Evolutionary conservation across 2,888 invertebrate species (phyloP), one percentile per base, ranked within the genome.

Genomic region (Amblyteles armatorius): DNA sequence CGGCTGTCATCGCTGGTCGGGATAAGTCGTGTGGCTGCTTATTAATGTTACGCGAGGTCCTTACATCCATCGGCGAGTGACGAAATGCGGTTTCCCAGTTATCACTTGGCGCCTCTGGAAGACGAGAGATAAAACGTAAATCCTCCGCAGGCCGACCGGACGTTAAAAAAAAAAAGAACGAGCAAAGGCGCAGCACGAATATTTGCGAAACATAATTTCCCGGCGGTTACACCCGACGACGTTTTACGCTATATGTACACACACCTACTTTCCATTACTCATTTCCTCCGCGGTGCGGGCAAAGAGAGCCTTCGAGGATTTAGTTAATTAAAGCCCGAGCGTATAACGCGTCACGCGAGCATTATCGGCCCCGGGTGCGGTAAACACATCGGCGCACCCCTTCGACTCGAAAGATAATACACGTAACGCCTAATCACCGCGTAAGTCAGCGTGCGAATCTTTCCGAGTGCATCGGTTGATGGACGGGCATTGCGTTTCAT

Each of bases 341-440:
- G 69, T 16, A n/a, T 16, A 77, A 60, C 72, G 79, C 82, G 82
- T 85, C 85, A 85, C 85, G 85, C 83, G 83, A 85, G 73, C 83
- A 85, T 85, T 85, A 83, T 72, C 83, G 69, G 65, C 80, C 52
- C 52, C 85, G 85, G 85, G 85, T 73, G 85, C 83, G 85, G 85
- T 85, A 83, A 85, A 85, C 83, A 85, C 79, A 76, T 79, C 63
- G 83, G 83, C 85, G 80, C 85, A 82, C 85, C 85, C 85, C 72
- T 85, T 81, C 57, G 67, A 76, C 76, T 13, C 65, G 50, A 74
- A 78, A 82, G 67, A 80, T 80, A 82, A 48, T 52, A 71, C 67
- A 40, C 71, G 55, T 50, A 26, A 36, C 26, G 22, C 26, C 57
- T 26, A 57, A 57, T 57, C 22, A 57, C 26, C 57, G 29, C 7